phyloP scores from a whole-genome alignment of 1,140 invertebrate species.

The Heliconius hermathena region DNA sequence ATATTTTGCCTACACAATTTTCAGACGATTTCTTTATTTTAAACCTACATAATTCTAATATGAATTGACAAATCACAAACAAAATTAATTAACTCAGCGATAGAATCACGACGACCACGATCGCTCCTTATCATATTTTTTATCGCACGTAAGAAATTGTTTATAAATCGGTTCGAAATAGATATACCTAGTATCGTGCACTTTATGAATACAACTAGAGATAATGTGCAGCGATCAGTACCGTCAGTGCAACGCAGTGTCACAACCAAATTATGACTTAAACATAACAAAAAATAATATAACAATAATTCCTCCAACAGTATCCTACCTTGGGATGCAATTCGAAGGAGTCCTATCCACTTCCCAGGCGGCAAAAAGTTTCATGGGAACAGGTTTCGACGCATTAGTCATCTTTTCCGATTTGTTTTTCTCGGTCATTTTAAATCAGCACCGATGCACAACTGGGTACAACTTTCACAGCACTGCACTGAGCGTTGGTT shows the following conservation, averaged over 20 bases:
- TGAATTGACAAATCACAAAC: background rate
- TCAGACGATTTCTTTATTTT: no score
- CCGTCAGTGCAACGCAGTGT: conserved; percentile 37
- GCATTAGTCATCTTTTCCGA: conserved; percentile 82
- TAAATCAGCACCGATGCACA: conserved; percentile 69
- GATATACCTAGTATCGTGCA: conserved; percentile 18
- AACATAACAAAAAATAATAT: conserved; percentile 34
- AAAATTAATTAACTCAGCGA: background rate
- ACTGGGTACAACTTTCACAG: conserved; percentile 70
- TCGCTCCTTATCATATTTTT: conserved; percentile 5
- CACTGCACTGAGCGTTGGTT: conserved; percentile 63
- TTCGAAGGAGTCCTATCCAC: conserved; percentile 97
- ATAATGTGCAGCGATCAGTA: conserved; percentile 22
- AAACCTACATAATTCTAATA: background rate
- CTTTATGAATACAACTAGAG: conserved; percentile 30
- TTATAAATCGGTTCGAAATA: conserved; percentile 22
- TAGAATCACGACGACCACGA: background rate
- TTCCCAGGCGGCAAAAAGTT: conserved; percentile 98
- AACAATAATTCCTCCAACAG: conserved; percentile 36
- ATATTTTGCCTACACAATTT: background rate
- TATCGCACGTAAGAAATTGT: conserved; percentile 17
- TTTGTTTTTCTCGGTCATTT: conserved; percentile 82
- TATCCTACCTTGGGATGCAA: conserved; percentile 95
- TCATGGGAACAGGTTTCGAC: conserved; percentile 96
- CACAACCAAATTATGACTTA: conserved; percentile 50